Evolutionary conservation across 2,888 invertebrate genomes (phyloP), one percentile per base, ranked within the genome.

Genomic region (Keiferia lycopersicella): DNA sequence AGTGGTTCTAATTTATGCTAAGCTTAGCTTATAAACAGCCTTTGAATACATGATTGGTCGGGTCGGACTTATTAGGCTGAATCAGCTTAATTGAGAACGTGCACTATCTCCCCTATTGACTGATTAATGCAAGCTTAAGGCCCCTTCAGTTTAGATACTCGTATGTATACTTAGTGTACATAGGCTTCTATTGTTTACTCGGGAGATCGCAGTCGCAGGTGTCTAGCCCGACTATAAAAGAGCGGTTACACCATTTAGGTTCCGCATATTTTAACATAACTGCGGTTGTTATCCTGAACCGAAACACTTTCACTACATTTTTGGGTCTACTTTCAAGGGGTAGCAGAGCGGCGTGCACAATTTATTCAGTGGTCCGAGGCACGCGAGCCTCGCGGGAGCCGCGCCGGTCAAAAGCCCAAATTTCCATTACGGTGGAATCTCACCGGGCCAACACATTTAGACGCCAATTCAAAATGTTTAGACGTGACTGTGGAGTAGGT

Each of bases 331-430:
- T 60, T 60, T 56, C 56, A 51, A 38, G 26, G 59, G 62, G 48
- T 26, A 56, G 61, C 51, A 56, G 34, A 56, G 56, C 56, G 53
- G 50, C 50, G 51, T 61, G 50, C 50, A 73, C 77, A 80, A 81
- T 82, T 79, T 81, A 83, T 82, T 80, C 77, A 78, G 73, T 76
- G 73, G 73, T 75, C 73, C 69, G 67, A 67, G 73, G 72, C 78
- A 70, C 64, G 67, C 64, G 65, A 60, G 66, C 53, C 72, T 69
- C 67, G 70, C 71, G 73, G 78, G 75, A 77, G 72, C 72, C 66
- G 63, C 60, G 58, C 75, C 72, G 78, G 78, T 77, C 80, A 78
- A 81, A 76, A 77, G 76, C 73, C 74, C 66, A 74, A 78, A 81
- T 78, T 80, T 73, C 77, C 74, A 78, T 79, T 79, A 78, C 72